Base-by-base conservation (phyloP, 2,113 vertebrate species). In the Rousettus leschenaultii region DNA sequence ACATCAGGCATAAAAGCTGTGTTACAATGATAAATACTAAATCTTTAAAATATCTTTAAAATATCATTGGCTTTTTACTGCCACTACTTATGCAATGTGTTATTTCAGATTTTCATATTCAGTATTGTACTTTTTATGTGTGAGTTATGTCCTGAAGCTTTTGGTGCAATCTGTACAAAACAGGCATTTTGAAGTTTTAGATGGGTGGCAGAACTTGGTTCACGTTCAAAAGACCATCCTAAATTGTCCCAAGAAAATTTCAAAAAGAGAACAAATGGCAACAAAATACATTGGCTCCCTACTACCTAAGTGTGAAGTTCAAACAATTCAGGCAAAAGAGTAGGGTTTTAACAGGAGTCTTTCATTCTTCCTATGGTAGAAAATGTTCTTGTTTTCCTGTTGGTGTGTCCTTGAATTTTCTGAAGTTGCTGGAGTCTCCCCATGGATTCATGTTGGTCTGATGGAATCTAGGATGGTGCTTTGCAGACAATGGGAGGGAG, bases 21-120 rank as follows among this genome's bases (percentile, higher is more conserved):
- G 91, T 95, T 96, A 80, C 96, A 94, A 93, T 98, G 97, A 98
- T 97, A 98, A 98, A 98, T 98, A 97, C 97, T 98, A 96, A 97
- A 98, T 97, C 97, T 98, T 97, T 98, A 98, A 97, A 98, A 95
- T 97, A 97, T 93, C 93, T 97, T 97, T 97, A 97, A 97, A 97
- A 93, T 97, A 97, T 86, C 96, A 97, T 97, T 96, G 97, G 96
- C 74, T 95, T 94, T 97, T 97, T 96, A 96, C 82, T 75, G 88
- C 70, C 96, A 84, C 97, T 94, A 92, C 94, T 97, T 94, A 97
- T 96, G 88, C 86, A 89, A 90, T 91, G n/a, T 78, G 74, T 89
- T 89, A 91, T 97, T 96, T 97, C 95, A 88, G 87, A 88, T 90
- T 93, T 97, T 96, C 86, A 59, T 78, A 93, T 89, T 91, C 71